Evolutionary conservation across 2,113 vertebrate species (phyloP), one percentile per base, ranked within the genome.

Genomic region (Barbus barbus): DNA sequence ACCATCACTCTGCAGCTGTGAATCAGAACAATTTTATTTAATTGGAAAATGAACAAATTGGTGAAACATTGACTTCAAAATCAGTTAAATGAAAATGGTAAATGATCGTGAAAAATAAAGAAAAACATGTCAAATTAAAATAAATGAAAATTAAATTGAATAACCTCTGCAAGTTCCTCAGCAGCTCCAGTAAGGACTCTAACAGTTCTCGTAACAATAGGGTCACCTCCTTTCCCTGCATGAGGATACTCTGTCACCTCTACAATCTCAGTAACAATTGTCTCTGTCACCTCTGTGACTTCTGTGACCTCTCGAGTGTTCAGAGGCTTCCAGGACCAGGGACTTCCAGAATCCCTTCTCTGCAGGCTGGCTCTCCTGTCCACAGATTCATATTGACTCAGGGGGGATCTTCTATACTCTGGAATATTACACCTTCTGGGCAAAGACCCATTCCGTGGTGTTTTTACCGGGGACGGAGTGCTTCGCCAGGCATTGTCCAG

Each of bases 231-330:
- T 87, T 93, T 94, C 26, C 95, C 94, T 46, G 94, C 95, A 0
- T 86, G n/a, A 0, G 95, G 93, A 89, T 94, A 95, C 85, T 96
- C 93, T 0, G 94, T 95, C 85, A 96, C 96, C 90, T 96, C 95
- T 89, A 96, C 93, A 7, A 96, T 96, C 89, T 96, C 94, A 0
- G 94, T 96, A 36, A 96, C 93, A 11, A 90, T 88, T 0, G 94
- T 95, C 93, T 96, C 96, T 0, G 95, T 97, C 88, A 96, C 95
- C 87, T 97, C 96, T 0, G 96, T 97, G 88, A 96, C 95, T 87
- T 98, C 96, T 0, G 96, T 97, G 85, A 97, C 96, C 87, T 97
- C 95, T 1, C 93, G 90, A 3, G 94, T 91, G 63, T 85, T 83
- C 41, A 94, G 84, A 0, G 94, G 91, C 69, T 96, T 94, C 95